Percentiles rank a stretch among this genome's conserved stretches.
These are phyloP conservation scores for Cuniculus paca DNA, from an alignment of 2,797 vertebrate genomes.

Conservation along the genomic window DNA sequence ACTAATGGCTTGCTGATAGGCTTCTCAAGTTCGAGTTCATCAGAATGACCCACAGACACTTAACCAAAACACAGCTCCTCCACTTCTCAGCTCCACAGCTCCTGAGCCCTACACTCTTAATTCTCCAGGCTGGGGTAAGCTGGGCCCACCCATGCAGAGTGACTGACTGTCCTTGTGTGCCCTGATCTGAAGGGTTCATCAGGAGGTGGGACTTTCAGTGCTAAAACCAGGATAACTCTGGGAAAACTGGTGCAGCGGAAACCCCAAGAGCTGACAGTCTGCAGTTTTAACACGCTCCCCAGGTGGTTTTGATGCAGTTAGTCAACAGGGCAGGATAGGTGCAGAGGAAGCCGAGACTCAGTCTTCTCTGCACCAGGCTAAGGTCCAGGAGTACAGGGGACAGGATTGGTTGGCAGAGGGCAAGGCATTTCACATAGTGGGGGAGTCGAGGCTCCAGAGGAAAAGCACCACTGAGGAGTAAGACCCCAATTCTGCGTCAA, in stretches of 20 bases:
- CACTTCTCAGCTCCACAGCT: not conserved
- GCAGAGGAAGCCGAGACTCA: not conserved
- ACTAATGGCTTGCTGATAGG: not conserved
- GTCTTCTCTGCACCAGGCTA: not conserved
- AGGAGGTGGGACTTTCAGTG: not conserved
- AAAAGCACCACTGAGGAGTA: not conserved
- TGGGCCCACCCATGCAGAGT: not conserved
- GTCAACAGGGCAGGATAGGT: fast-evolving
- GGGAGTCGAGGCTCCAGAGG: not conserved
- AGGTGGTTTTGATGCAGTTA: not conserved
- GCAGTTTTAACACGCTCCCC: not conserved
- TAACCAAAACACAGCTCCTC: not conserved
- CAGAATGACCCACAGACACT: not conserved
- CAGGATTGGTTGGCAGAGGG: not conserved
- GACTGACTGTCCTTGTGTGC: not conserved
- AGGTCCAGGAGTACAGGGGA: not conserved
- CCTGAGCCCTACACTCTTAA: not conserved
- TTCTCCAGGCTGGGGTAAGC: not conserved
- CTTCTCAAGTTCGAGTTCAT: not conserved
- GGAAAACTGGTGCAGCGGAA: not conserved
- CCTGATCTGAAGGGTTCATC: not conserved
- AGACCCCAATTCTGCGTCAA: not conserved
- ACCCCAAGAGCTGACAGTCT: not conserved
- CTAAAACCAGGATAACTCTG: not conserved
- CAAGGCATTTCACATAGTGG: not conserved